These are phyloP conservation scores for Plectus sambesii DNA, from an alignment of 1,140 invertebrate genomes.

Conservation along the genomic window DNA sequence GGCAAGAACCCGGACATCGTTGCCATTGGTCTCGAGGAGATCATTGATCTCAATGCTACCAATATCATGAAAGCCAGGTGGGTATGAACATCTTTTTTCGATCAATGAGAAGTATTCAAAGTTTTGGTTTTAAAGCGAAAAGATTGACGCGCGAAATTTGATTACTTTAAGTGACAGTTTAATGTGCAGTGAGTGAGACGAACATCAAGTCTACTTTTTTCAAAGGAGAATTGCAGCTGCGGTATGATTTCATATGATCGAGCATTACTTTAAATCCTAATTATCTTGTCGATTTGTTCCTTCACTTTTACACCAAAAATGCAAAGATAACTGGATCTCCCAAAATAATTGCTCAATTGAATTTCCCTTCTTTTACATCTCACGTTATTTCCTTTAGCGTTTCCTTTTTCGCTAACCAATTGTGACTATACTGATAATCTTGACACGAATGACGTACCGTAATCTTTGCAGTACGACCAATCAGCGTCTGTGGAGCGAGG, in stretches of 20 bases:
- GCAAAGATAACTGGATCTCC: too few species aligned
- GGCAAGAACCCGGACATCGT: constrained; percentile 62
- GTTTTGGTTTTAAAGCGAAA: neutral
- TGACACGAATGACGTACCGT: constrained; percentile 14
- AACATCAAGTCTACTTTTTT: too few species aligned
- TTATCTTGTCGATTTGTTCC: too few species aligned
- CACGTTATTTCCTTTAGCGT: too few species aligned
- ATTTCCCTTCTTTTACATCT: too few species aligned
- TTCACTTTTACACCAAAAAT: too few species aligned
- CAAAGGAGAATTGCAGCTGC: constrained; percentile 5
- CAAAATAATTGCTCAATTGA: too few species aligned
- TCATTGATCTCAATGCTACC: constrained; percentile 93
- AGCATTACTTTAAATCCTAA: constrained; percentile 14
- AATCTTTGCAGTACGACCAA: constrained; percentile 66
- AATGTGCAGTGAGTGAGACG: too few species aligned
- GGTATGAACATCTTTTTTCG: constrained; percentile 20
- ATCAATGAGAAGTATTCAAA: neutral
- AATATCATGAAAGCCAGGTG: constrained; percentile 88
- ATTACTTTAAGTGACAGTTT: constrained; percentile 9
- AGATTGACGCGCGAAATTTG: too few species aligned
- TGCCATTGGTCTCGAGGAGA: constrained; percentile 97
- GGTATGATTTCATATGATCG: neutral
- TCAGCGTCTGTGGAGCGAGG: constrained; percentile 85
- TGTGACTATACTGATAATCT: constrained; percentile 5
- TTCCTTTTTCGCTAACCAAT: neutral